Base-by-base conservation (phyloP, 2,888 invertebrate species). In the Caenorhabditis parvicauda region DNA sequence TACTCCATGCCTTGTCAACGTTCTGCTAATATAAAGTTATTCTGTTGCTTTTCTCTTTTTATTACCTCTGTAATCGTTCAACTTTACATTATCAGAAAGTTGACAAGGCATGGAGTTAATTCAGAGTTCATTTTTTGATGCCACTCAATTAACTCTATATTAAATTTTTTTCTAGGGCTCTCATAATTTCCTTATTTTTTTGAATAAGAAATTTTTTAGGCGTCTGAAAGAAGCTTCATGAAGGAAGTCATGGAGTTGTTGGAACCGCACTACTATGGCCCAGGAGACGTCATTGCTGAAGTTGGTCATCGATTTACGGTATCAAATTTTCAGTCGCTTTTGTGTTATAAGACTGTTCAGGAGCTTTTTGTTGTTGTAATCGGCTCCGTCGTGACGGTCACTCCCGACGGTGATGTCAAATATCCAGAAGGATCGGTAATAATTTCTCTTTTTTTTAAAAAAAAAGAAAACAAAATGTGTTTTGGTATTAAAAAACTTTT, bases 251-350 rank as follows among this genome's bases (percentile, higher is more conserved):
- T 46, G 1, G 52, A 57, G 39, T 47, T 47, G 25, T 27, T 64
- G 14, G 57, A 58, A 28, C 60, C 58, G 7, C 57, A 58, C 46
- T 59, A 54, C 37, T 68, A 41, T 28, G 55, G 60, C 27, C 64
- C 68, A 1, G 65, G 63, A 24, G 64, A 68, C 45, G 56, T 68
- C n/a, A 54, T 68, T 6, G 56, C 58, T 24, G 57, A 59, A 32
- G 56, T 51, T 19, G 68, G 68, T 48, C 64, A 68, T 32, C 46
- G 55, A 17, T 61, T 62, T 22, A 58, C 27, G 49, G 67, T 64
- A 22, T 17, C 41, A 39, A 6, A 5, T 5, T 19, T 9, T 39
- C n/a, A 6, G 17, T 14, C 7, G 44, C 21, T 9, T 9, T 21
- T 24, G 6, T 19, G 22, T 5, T 12, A 9, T 44, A 25, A 24